Conservation (phyloP, 2,113 vertebrate species). For the Eonycteris spelaea region DNA sequence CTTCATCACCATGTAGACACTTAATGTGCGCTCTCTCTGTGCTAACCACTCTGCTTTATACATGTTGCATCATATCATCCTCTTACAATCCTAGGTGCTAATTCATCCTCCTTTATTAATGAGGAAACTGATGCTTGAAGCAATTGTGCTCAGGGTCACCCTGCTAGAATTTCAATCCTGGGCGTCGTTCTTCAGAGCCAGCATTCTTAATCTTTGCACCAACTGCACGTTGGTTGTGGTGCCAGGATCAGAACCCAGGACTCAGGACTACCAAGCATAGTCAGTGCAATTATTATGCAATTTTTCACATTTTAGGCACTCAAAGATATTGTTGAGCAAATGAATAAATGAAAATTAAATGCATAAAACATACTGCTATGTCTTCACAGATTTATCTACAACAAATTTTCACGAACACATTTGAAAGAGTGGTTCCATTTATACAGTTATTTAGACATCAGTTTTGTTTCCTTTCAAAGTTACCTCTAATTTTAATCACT, state of each 20-base stretch:
- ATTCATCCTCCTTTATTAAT: background rate
- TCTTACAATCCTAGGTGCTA: background rate
- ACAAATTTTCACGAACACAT: background rate
- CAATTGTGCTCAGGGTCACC: background rate
- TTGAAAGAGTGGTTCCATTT: background rate
- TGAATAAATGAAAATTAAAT: background rate
- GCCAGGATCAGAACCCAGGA: background rate
- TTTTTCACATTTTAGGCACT: background rate
- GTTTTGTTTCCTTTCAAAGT: conserved; percentile 14
- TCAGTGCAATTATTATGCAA: too few relatives aligned
- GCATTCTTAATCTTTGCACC: background rate
- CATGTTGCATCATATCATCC: rapidly evolving
- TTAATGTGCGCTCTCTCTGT: background rate
- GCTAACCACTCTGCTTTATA: background rate
- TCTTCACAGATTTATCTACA: background rate
- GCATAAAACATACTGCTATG: background rate
- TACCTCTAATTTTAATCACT: background rate
- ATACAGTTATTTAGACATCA: background rate
- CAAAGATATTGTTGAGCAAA: background rate
- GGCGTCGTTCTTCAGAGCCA: background rate
- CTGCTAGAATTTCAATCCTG: background rate
- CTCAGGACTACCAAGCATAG: background rate
- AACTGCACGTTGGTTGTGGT: background rate
- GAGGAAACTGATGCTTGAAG: background rate
- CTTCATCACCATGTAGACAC: rapidly evolving